phyloP scores from a whole-genome alignment of 2,113 vertebrate genomes.

The Catharus fuscescens region DNA sequence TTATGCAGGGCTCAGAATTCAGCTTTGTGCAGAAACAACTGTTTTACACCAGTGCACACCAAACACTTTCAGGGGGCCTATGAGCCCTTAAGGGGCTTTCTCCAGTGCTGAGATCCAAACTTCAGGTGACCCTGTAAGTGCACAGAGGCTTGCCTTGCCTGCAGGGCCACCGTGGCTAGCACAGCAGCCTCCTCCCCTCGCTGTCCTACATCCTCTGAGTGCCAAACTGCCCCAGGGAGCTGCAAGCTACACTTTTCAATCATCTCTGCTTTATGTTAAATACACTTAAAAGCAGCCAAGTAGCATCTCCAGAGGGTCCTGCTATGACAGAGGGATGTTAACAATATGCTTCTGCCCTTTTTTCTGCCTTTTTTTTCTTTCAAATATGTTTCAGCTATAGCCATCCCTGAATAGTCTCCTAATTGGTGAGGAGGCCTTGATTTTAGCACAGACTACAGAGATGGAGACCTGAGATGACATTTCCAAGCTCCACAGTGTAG shows the following conservation, averaged over 20 bases:
- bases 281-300: slow-evolving; percentile 47
- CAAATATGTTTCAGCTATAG: neutral
- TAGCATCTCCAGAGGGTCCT: slow-evolving; percentile 21
- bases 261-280: slow-evolving; percentile 61
- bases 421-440: neutral
- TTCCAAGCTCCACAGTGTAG: neutral
- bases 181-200: neutral
- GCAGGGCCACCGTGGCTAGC: neutral
- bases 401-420: slow-evolving; percentile 9
- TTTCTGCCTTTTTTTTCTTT: neutral
- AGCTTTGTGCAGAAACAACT: neutral
- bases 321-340: neutral
- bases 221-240: slow-evolving; percentile 29
- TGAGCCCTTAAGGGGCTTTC: neutral
- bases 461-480: neutral
- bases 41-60: neutral
- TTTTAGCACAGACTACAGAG: neutral
- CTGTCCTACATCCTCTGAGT: neutral
- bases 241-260: slow-evolving; percentile 46
- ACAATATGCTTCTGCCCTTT: neutral
- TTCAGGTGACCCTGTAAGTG: neutral
- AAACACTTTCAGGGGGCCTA: neutral
- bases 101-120: neutral
- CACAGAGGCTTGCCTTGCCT: neutral
- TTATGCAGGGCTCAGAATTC: neutral